Evolutionary conservation across 2,113 vertebrate species (phyloP), one percentile per base, ranked within the genome.

Genomic region (Phrynocephalus versicolor): DNA sequence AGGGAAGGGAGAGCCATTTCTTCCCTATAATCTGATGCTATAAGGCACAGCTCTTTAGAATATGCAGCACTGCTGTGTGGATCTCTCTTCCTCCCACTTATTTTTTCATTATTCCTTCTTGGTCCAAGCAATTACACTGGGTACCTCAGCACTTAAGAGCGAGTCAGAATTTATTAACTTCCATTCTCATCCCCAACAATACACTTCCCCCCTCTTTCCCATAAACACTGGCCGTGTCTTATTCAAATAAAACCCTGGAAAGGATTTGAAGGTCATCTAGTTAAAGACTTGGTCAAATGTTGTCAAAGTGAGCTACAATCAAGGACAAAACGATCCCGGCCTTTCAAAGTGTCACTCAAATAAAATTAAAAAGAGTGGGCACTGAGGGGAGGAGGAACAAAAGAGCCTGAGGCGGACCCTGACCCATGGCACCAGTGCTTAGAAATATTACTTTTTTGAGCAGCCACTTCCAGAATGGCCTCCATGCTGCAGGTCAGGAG

Each of bases 121-220:
- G 71, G 39, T 69, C 39, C 21, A 30, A 74, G 62, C 2, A 58
- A 70, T 88, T 67, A 51, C 30, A 70, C 15, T 70, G 64, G 62
- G 37, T 64, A 45, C 51, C 84, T 51, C 21, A 72, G 23, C 19
- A 27, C 65, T 72, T 18, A 85, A 74, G 30, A 89, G 82, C 27
- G 62, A 2, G 1, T 58, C 81, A 5, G 9, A n/a, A 89, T 79
- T 70, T 33, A 79, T 23, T 72, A 85, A 57, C 55, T 85, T 3
- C 23, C 70, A 85, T 82, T 81, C 84, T 85, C 65, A 79, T 41
- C 67, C 67, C 18, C 35, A 79, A 60, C 76, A 71, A 79, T 62
- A 58, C 21, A 57, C 10, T 57, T 60, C 2, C 19, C n/a, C 51
- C 35, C 58, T 71, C 45, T 23, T 73, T 62, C 71, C 37, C 65